Evolutionary conservation across 2,888 invertebrate species (phyloP), one percentile per base, ranked within the genome.

Genomic region (Trilocha varians): DNA sequence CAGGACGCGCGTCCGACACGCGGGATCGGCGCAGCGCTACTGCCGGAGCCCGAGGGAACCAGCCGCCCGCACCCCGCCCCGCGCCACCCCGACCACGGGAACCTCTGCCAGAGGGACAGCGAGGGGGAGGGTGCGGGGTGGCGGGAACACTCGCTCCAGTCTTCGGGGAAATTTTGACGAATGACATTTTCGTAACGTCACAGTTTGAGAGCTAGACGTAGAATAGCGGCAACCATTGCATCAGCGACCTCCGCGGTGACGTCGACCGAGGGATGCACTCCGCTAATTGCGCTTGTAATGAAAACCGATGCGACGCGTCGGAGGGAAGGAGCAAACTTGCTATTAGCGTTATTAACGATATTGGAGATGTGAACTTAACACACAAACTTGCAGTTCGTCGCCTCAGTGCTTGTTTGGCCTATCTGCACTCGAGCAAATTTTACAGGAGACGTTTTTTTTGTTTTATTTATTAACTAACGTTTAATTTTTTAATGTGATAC

Each of bases 141-240:
- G 17, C 42, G 37, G 38, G 48, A 48, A 50, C 48, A 48, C 46
- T 54, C 48, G 52, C 61, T 47, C 43, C 57, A 59, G 59, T 72
- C 77, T 72, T 72, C 64, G 59, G 73, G 74, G 74, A 77, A 74
- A 75, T 73, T 73, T 72, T 75, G 77, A 76, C 74, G 77, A 75
- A 75, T 70, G 73, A 74, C 75, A 75, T 75, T 70, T 70, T 65
- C 69, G 70, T 68, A 70, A 71, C 65, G 71, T 69, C 64, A 64
- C 65, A 64, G 65, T 68, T 69, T 57, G 65, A 59, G 59, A 62
- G 59, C 17, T n/a, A n/a, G 25, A n/a, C 25, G 35, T 32, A 32
- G 48, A 47, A 62, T 49, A 55, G 53, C 57, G 47, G 46, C 46
- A 49, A 49, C n/a, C n/a, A n/a, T n/a, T n/a, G n/a, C n/a, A n/a